phyloP scores from a whole-genome alignment of 2,113 vertebrate species.

The Myotis brandtii region DNA sequence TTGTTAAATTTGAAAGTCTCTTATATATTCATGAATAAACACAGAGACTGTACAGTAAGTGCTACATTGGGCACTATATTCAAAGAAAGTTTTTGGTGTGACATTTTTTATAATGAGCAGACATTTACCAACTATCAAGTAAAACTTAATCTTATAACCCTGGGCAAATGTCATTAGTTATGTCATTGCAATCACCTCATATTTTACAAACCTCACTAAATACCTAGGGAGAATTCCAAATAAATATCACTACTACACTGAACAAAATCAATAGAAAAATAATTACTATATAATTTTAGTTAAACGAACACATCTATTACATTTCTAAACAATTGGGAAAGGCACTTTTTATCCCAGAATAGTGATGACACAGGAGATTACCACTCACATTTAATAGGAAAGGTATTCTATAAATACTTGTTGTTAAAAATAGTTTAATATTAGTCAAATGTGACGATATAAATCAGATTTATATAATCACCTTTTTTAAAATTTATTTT shows the following conservation, averaged over 20 bases:
- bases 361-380: background rate
- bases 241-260: background rate
- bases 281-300: constrained; percentile 32
- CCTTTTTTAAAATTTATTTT: no score
- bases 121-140: background rate
- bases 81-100: background rate
- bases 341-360: background rate
- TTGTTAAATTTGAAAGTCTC: background rate
- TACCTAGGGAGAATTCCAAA: background rate
- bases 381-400: background rate
- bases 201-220: constrained; percentile 36
- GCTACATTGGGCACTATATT: background rate
- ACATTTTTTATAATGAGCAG: background rate
- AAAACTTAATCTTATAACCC: background rate
- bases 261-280: constrained; percentile 1
- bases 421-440: background rate
- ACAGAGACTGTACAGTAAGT: background rate
- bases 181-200: background rate
- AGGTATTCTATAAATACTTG: background rate
- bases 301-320: constrained; percentile 23
- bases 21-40: background rate
- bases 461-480: background rate
- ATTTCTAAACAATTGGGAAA: background rate
- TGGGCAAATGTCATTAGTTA: background rate
- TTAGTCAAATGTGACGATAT: background rate